phyloP scores from a whole-genome alignment of 2,113 vertebrate genomes.

The Myxocyprinus asiaticus region DNA sequence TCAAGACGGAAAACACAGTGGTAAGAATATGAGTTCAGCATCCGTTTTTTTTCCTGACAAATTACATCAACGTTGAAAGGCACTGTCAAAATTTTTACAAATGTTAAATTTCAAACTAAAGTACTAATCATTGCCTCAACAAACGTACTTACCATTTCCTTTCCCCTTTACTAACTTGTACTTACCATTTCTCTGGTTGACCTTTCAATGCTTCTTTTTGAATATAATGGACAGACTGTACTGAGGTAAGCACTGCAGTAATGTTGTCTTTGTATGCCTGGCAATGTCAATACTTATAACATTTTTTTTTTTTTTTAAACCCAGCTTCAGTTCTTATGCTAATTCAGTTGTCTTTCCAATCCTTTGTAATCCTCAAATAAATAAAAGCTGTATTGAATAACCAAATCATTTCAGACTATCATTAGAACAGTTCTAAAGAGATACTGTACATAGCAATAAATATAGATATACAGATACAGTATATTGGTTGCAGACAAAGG shows the following conservation, averaged over 20 bases:
- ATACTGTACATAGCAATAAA: no score
- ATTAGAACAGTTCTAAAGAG: no score
- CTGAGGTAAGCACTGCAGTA: conserved; percentile 86
- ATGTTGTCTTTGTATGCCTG: conserved; percentile 46
- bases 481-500: no score
- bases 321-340: no score
- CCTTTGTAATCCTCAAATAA: no score
- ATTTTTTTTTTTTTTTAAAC: no score
- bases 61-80: neutral
- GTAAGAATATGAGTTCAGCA: conserved; percentile 73
- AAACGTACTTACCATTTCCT: conserved; percentile 34
- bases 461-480: no score
- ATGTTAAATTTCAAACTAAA: neutral
- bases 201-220: conserved; percentile 75
- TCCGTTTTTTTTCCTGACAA: no score
- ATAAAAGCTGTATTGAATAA: no score
- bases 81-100: neutral
- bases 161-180: conserved; percentile 50
- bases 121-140: conserved; percentile 15
- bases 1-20: conserved; percentile 93
- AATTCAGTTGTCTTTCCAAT: no score
- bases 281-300: neutral
- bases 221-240: conserved; percentile 92
- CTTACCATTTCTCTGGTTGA: conserved; percentile 58
- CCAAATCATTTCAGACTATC: no score